phyloP scores from a whole-genome alignment of 2,797 vertebrate genomes.

The Helicolenus hilgendorfi region DNA sequence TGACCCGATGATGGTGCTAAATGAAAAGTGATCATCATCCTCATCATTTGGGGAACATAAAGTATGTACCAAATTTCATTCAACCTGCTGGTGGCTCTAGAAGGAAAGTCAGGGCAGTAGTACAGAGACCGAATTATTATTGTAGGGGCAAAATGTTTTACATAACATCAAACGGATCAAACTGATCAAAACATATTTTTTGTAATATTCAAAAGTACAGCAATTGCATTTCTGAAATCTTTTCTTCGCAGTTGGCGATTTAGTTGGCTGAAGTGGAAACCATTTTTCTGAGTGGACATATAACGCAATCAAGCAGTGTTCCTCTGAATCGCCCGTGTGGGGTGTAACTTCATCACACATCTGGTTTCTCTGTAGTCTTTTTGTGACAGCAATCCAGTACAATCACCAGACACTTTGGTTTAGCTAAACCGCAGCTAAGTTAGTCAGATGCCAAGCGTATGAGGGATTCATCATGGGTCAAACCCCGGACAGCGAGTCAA shows the following conservation, averaged over 20 bases:
- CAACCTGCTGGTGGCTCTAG: neutral
- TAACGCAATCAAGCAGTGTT: no score
- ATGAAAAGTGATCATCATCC: no score
- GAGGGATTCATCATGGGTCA: neutral
- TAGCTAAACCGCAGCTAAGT: neutral
- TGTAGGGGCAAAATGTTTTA: neutral
- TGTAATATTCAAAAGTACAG: no score
- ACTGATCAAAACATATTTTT: neutral
- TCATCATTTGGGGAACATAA: no score
- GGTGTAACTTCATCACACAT: neutral
- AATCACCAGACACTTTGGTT: neutral
- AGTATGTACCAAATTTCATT: no score
- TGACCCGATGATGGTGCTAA: no score
- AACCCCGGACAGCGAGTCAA: neutral
- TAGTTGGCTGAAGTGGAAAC: no score
- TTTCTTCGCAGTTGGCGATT: no score
- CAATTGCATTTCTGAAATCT: no score
- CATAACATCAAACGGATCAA: neutral
- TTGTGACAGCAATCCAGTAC: neutral
- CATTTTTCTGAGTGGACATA: no score
- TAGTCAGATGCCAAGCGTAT: neutral
- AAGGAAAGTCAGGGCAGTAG: neutral
- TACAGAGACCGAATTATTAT: neutral
- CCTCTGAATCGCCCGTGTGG: no score
- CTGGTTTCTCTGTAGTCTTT: neutral